These are phyloP conservation scores for Glaucopsyche alexis DNA, from an alignment of 2,888 invertebrate genomes.

Conservation along the genomic window DNA sequence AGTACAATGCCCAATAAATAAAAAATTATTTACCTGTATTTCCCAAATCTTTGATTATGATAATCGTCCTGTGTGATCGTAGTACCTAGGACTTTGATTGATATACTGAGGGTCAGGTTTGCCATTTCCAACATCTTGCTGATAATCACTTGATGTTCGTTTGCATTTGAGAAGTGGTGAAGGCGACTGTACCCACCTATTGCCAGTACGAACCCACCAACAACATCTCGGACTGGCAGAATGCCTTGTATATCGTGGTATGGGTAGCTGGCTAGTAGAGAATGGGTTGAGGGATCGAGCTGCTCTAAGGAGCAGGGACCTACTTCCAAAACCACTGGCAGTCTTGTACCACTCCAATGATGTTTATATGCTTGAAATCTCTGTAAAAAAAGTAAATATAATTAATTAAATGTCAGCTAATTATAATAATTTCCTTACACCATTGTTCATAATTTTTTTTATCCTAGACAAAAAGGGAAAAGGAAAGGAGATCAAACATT, in stretches of 20 bases:
- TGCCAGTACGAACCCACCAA: constrained; percentile 95
- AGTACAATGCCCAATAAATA: too few species aligned
- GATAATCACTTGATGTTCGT: constrained; percentile 92
- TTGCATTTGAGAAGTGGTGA: constrained; percentile 91
- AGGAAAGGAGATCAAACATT: too few species aligned
- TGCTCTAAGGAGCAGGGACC: constrained; percentile 96
- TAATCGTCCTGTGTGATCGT: constrained; percentile 93
- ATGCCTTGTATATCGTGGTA: constrained; percentile 73
- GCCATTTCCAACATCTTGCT: constrained; percentile 92
- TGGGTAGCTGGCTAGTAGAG: constrained; percentile 83
- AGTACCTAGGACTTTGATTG: constrained; percentile 90
- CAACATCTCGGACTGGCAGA: constrained; percentile 89
- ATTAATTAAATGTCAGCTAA: background rate
- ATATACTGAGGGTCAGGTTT: constrained; percentile 87
- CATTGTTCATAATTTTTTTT: too few species aligned
- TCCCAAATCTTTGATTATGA: constrained; percentile 92
- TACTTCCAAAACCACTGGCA: constrained; percentile 93
- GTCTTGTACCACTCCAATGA: constrained; percentile 96
- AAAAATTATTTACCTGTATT: constrained; percentile 84
- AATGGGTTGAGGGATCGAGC: constrained; percentile 91
- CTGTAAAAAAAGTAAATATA: constrained; percentile 59
- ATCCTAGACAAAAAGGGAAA: too few species aligned
- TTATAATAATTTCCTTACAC: background rate
- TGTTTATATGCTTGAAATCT: constrained; percentile 95
- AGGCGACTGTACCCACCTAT: constrained; percentile 94